A percentile compares a stretch with the other conserved stretches of the same genome.
phyloP scores from a whole-genome alignment of 2,113 vertebrate species.

The Ardeotis arabs region DNA sequence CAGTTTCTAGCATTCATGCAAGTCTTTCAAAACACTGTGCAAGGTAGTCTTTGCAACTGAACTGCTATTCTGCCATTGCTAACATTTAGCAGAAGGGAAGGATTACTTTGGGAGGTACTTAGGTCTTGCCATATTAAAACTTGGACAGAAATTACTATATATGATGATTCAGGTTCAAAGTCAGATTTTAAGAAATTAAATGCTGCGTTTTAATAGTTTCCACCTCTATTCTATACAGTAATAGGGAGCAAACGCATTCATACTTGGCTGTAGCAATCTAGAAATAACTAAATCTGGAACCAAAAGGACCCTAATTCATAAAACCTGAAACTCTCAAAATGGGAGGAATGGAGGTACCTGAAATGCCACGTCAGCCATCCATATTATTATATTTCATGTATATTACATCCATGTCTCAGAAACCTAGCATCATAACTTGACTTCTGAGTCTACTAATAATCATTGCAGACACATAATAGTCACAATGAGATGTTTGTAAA shows the following conservation, averaged over 20 bases:
- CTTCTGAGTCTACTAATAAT: neutral
- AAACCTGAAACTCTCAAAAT: neutral
- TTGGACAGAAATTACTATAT: neutral
- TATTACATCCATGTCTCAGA: neutral
- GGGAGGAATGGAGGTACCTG: neutral
- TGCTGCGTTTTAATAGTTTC: neutral
- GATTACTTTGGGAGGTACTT: neutral
- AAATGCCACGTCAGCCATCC: neutral
- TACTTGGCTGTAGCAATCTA: neutral
- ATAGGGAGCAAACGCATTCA: neutral
- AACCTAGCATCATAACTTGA: neutral
- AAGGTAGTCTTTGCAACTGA: neutral
- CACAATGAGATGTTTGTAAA: neutral
- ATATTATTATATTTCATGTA: neutral
- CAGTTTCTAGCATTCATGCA: neutral
- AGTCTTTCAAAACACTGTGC: neutral
- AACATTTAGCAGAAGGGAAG: neutral
- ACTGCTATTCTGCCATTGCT: neutral
- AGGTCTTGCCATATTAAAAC: neutral
- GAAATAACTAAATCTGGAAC: neutral
- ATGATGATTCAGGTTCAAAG: neutral
- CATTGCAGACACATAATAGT: neutral
- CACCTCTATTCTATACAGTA: neutral
- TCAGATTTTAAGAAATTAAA: neutral
- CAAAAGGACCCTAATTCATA: neutral